Evolutionary conservation across 2,888 invertebrate species (phyloP).

Genomic region (Hofmannophila pseudospretella): DNA sequence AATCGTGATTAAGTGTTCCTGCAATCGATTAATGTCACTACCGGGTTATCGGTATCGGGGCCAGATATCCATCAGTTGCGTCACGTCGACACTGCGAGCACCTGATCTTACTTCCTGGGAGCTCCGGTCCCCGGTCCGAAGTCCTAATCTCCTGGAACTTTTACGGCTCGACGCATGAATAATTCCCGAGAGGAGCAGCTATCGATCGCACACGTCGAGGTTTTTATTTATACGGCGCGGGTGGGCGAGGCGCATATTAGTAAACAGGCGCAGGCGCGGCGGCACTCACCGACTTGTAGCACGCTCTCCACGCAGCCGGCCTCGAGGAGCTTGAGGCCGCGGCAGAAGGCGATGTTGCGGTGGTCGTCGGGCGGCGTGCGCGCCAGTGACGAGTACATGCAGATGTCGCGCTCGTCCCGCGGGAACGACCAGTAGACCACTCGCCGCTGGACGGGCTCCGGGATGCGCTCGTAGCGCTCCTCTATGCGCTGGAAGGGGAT

Average conservation of each 20-base stretch:
- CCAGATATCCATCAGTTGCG: slow-evolving; percentile 39
- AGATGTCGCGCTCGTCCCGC: slow-evolving; percentile 90
- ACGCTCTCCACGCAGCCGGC: slow-evolving; percentile 90
- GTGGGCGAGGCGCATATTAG: slow-evolving; percentile 78
- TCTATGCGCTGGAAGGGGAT: slow-evolving; percentile 92
- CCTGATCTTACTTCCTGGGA: slow-evolving; percentile 3
- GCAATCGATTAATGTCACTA: slow-evolving; percentile 41
- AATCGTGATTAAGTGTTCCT: slow-evolving; percentile 33
- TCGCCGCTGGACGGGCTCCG: slow-evolving; percentile 91
- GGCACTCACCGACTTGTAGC: slow-evolving; percentile 91
- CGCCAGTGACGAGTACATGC: slow-evolving; percentile 91
- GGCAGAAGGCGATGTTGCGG: slow-evolving; percentile 90
- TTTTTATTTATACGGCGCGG: slow-evolving; percentile 78
- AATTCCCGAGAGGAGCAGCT: slow-evolving; percentile 76
- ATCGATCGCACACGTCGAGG: slow-evolving; percentile 77
- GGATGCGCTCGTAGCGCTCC: slow-evolving; percentile 91
- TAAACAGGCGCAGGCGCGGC: slow-evolving; percentile 75
- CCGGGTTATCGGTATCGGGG: slow-evolving; percentile 40
- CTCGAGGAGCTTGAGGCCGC: slow-evolving; percentile 90
- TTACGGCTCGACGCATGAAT: slow-evolving; percentile 72
- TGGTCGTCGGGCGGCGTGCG: slow-evolving; percentile 81
- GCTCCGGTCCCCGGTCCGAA: slow-evolving; percentile 25
- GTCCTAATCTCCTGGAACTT: slow-evolving; percentile 69
- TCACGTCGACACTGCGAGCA: slow-evolving; percentile 15
- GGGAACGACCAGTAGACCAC: slow-evolving; percentile 95